Percentiles rank a stretch among this genome's conserved stretches.
These are phyloP conservation scores for Goniozus legneri DNA, from an alignment of 1,140 invertebrate species.

Conservation along the genomic window DNA sequence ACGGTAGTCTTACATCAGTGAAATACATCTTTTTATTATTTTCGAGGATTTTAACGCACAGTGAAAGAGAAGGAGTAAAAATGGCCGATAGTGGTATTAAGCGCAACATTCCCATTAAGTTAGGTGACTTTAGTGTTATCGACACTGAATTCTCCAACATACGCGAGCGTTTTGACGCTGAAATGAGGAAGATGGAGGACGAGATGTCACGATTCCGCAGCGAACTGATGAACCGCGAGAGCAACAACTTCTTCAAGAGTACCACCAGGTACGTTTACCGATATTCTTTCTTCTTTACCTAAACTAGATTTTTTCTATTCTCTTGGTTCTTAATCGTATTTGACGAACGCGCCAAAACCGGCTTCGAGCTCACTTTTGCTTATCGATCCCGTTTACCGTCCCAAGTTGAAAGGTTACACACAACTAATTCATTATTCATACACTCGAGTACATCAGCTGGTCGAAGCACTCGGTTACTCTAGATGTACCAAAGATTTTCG, in stretches of 20 bases:
- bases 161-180: conserved; percentile 89
- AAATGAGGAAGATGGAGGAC: conserved; percentile 98
- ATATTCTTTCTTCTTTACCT: too few relatives aligned
- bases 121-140: conserved; percentile 91
- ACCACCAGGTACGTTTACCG: conserved; percentile 68
- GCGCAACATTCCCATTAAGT: conserved; percentile 88
- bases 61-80: conserved; percentile 34
- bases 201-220: conserved; percentile 95
- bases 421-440: too few relatives aligned
- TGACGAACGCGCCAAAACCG: too few relatives aligned
- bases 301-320: too few relatives aligned
- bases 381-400: too few relatives aligned
- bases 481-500: too few relatives aligned
- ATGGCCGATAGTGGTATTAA: conserved; percentile 77
- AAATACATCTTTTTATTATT: not conserved
- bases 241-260: conserved; percentile 85
- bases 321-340: too few relatives aligned
- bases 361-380: too few relatives aligned
- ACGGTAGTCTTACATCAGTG: too few relatives aligned
- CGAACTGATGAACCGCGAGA: conserved; percentile 88
- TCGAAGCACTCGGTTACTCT: too few relatives aligned
- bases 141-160: conserved; percentile 96
- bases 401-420: too few relatives aligned
- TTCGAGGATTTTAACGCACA: conserved; percentile 3
- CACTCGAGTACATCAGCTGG: too few relatives aligned